These are phyloP conservation scores for Heliconius melpomene DNA, from an alignment of 1,140 invertebrate species.

Conservation along the genomic window DNA sequence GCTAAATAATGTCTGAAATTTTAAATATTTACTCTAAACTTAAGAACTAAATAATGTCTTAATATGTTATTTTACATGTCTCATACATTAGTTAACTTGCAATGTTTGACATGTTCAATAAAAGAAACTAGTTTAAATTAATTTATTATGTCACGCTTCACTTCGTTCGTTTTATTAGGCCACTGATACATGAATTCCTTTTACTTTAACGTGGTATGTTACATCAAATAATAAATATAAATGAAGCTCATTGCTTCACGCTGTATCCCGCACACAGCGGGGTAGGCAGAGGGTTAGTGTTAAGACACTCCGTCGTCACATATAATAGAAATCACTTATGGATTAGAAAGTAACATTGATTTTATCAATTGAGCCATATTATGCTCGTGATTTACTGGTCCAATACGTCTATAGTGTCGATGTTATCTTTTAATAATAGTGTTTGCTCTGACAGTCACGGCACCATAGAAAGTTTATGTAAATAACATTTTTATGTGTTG, in stretches of 20 bases:
- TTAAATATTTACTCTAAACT: too few relatives aligned
- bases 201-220: neutral
- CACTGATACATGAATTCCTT: constrained; percentile 4
- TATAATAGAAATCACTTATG: constrained; percentile 29
- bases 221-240: neutral
- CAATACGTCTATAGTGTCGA: constrained; percentile 48
- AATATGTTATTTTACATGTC: too few relatives aligned
- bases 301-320: too few relatives aligned
- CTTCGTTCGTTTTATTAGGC: constrained; percentile 21
- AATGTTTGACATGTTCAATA: constrained; percentile 14
- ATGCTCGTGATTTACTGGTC: constrained; percentile 39
- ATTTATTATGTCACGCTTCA: constrained; percentile 20
- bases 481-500: neutral
- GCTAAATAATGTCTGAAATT: too few relatives aligned
- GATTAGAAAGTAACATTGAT: constrained; percentile 47
- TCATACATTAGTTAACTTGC: neutral
- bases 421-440: constrained; percentile 56
- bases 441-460: constrained; percentile 42
- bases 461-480: constrained; percentile 49
- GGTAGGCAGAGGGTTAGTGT: too few relatives aligned
- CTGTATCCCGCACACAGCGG: too few relatives aligned
- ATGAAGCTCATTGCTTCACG: too few relatives aligned
- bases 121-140: constrained; percentile 21
- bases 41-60: too few relatives aligned
- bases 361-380: constrained; percentile 44